phyloP scores from a whole-genome alignment of 1,140 invertebrate species.

The Hormaphis cornu region DNA sequence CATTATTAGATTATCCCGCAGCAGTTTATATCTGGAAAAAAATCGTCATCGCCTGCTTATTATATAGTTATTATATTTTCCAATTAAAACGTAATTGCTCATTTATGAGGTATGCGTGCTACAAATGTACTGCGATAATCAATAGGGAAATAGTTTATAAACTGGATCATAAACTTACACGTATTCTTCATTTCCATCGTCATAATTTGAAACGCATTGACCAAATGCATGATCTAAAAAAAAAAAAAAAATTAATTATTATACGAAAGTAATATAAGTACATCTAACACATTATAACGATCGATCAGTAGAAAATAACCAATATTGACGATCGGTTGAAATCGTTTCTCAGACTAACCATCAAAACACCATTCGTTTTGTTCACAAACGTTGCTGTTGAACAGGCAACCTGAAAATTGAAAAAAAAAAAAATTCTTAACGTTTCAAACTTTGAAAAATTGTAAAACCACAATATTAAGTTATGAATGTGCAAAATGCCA shows the following conservation, averaged over 20 bases:
- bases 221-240: conserved; percentile 16
- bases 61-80: no score
- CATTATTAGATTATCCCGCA: not conserved
- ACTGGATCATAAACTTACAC: not conserved
- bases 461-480: no score
- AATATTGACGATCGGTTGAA: not conserved
- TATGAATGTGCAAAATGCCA: no score
- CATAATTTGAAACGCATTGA: not conserved
- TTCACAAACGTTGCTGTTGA: conserved; percentile 6
- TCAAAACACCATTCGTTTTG: conserved; percentile 16
- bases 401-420: conserved; percentile 18
- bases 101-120: no score
- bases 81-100: no score
- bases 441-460: no score
- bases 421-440: not conserved
- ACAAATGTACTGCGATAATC: not conserved
- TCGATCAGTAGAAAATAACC: not conserved
- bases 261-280: no score
- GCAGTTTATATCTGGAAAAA: not conserved
- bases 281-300: not conserved
- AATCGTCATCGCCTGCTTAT: no score
- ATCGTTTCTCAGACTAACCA: conserved; percentile 1
- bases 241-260: not conserved
- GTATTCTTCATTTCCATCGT: not conserved
- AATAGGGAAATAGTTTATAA: not conserved